These are phyloP conservation scores for Catostomus latipinnis DNA, from an alignment of 2,797 vertebrate genomes.

Conservation along the genomic window DNA sequence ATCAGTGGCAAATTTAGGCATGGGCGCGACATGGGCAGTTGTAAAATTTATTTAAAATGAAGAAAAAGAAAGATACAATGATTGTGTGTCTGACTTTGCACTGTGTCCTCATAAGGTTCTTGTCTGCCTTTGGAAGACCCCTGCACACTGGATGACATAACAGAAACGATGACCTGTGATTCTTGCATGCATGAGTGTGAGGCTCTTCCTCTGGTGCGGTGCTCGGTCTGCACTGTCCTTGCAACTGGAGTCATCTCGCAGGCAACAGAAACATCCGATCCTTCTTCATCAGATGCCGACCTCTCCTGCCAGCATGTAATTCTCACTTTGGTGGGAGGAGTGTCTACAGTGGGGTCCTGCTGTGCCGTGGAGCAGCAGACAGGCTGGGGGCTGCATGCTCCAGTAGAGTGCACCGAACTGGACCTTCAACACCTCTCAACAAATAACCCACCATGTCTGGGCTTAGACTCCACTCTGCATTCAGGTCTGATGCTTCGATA, in stretches of 20 bases:
- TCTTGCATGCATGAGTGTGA: neutral
- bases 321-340: conserved; percentile 13
- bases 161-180: neutral
- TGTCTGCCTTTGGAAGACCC: neutral
- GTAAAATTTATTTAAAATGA: too few species aligned
- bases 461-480: neutral
- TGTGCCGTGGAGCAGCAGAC: conserved; percentile 49
- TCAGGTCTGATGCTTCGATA: neutral
- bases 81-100: too few species aligned
- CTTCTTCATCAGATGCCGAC: conserved; percentile 20
- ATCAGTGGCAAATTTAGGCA: too few species aligned
- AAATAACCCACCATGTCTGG: neutral
- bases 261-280: conserved; percentile 11
- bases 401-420: conserved; percentile 67
- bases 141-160: neutral
- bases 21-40: too few species aligned
- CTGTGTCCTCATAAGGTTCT: neutral
- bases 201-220: neutral
- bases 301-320: conserved; percentile 17
- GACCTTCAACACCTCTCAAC: conserved; percentile 56
- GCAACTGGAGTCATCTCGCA: conserved; percentile 41
- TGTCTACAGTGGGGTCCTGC: conserved; percentile 18
- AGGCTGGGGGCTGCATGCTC: conserved; percentile 43
- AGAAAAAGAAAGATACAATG: too few species aligned
- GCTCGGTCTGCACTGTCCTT: conserved; percentile 25